Conservation (phyloP, 2,797 vertebrate genomes). For the Silurus lanzhouensis region DNA sequence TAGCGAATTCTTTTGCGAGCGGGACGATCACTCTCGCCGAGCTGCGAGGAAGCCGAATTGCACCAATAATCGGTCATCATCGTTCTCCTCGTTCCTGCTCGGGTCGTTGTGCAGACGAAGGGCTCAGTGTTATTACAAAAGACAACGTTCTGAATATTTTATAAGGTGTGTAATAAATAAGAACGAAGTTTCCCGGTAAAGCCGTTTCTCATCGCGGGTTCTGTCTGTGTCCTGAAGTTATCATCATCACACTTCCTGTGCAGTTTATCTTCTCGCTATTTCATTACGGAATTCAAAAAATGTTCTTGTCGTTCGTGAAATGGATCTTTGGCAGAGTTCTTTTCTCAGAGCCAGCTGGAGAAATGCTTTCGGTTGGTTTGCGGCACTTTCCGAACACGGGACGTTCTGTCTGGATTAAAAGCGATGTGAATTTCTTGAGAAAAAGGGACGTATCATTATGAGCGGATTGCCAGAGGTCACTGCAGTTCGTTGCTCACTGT, state of each 20-base stretch:
- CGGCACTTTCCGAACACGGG: not conserved
- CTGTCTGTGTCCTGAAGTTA: not conserved
- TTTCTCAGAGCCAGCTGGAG: not conserved
- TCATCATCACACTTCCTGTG: not conserved
- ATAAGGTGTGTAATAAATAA: not conserved
- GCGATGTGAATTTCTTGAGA: not conserved
- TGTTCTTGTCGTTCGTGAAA: not conserved
- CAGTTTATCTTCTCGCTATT: not conserved
- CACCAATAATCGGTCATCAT: no score
- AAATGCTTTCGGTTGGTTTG: not conserved
- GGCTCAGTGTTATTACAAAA: constrained; percentile 1
- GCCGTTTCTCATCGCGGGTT: not conserved
- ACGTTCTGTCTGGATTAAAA: not conserved
- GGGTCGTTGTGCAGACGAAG: not conserved
- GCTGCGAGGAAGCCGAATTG: no score
- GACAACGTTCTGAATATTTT: constrained; percentile 18
- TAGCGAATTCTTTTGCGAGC: no score
- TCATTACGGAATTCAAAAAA: not conserved
- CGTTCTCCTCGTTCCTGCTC: not conserved
- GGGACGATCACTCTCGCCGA: no score
- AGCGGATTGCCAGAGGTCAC: not conserved
- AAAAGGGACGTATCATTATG: not conserved
- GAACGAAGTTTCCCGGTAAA: not conserved
- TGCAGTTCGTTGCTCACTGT: not conserved
- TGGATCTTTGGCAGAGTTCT: not conserved